A percentile compares a stretch with the other conserved stretches of the same genome.
Evolutionary conservation across 2,888 invertebrate genomes (phyloP).

Genomic region (Tholera decimalis): DNA sequence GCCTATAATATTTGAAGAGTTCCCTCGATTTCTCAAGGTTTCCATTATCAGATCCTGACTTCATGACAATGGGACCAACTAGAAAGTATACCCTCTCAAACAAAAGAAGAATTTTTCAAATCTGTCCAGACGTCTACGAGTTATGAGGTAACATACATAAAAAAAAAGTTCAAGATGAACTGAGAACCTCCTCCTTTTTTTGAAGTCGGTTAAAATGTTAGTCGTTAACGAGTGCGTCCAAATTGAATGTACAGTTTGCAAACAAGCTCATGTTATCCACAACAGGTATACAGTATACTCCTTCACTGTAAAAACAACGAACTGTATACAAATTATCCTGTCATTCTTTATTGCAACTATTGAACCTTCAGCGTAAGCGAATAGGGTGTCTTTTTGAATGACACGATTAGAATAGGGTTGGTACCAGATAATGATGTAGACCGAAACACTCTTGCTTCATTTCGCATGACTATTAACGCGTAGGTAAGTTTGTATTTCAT

Average conservation of each 20-base stretch:
- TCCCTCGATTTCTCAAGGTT: too few species aligned
- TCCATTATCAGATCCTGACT: too few species aligned
- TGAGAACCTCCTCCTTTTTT: too few species aligned
- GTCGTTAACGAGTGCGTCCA: slow-evolving; percentile 51
- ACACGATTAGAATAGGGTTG: slow-evolving; percentile 66
- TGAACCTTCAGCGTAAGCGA: neutral
- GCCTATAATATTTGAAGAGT: too few species aligned
- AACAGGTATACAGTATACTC: slow-evolving; percentile 73
- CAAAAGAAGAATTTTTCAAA: too few species aligned
- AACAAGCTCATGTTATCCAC: slow-evolving; percentile 57
- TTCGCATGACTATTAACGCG: slow-evolving; percentile 66
- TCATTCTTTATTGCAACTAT: slow-evolving; percentile 4
- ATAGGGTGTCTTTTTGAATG: slow-evolving; percentile 42
- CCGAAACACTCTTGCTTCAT: slow-evolving; percentile 72
- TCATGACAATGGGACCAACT: too few species aligned
- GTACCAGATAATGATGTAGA: slow-evolving; percentile 80
- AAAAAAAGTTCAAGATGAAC: too few species aligned
- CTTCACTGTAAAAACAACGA: slow-evolving; percentile 77
- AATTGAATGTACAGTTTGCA: slow-evolving; percentile 41
- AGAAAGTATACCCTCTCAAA: too few species aligned
- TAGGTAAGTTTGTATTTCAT: slow-evolving; percentile 23
- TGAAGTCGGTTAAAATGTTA: too few species aligned
- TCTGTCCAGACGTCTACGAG: too few species aligned
- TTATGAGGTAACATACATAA: too few species aligned
- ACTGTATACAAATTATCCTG: slow-evolving; percentile 71